Evolutionary conservation across 1,140 invertebrate genomes (phyloP).

Genomic region (Drosophila setifemur): DNA sequence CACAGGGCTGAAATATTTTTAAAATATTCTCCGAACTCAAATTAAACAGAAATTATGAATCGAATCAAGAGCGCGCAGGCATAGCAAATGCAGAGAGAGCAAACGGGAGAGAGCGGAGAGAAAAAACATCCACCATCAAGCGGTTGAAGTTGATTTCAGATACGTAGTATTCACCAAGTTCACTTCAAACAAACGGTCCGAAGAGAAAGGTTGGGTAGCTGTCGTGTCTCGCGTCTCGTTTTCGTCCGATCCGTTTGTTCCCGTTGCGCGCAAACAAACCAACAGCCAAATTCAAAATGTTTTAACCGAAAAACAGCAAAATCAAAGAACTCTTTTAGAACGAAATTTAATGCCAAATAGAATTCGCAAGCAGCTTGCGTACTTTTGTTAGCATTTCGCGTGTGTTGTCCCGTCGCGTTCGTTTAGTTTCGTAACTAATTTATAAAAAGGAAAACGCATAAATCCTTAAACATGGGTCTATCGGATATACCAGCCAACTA

Average conservation of each 20-base stretch:
- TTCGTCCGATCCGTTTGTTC: slow-evolving; percentile 28
- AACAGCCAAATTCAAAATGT: slow-evolving; percentile 50
- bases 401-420: too few species aligned
- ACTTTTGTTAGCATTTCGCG: slow-evolving; percentile 18
- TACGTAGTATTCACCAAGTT: too few species aligned
- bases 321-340: slow-evolving; percentile 21
- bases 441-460: slow-evolving; percentile 4
- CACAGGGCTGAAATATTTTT: too few species aligned
- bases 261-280: slow-evolving; percentile 35
- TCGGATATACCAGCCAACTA: slow-evolving; percentile 77
- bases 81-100: too few species aligned
- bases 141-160: too few species aligned
- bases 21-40: too few species aligned
- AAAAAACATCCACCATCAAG: too few species aligned
- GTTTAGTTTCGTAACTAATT: slow-evolving; percentile 8
- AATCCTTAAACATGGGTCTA: slow-evolving; percentile 61
- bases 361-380: slow-evolving; percentile 18
- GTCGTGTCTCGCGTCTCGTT: slow-evolving; percentile 28
- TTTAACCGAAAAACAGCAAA: slow-evolving; percentile 18
- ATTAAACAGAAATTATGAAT: too few species aligned
- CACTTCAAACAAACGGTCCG: too few species aligned
- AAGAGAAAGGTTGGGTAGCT: slow-evolving; percentile 16
- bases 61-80: too few species aligned
- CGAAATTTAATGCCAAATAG: slow-evolving; percentile 35
- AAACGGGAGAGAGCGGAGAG: too few species aligned